Percentiles rank a stretch among this genome's conserved stretches.
Conservation (phyloP, 2,797 vertebrate genomes). For the Echeneis naucrates region DNA sequence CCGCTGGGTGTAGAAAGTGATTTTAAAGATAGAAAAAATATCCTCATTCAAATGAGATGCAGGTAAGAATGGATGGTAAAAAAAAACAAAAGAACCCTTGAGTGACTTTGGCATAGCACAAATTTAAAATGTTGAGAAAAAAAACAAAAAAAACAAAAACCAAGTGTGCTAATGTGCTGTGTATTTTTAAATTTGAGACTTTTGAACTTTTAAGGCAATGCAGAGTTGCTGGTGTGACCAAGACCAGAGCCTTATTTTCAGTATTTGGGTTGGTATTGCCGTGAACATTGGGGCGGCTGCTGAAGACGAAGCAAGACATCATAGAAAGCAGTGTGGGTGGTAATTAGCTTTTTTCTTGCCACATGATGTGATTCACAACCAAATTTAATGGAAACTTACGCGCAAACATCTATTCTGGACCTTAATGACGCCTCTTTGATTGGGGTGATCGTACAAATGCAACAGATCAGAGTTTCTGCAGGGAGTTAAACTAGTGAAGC, state of each 20-base stretch:
- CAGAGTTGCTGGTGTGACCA: background rate
- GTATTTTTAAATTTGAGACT: background rate
- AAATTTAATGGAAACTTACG: background rate
- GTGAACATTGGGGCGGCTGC: background rate
- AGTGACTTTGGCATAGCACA: background rate
- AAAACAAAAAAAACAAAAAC: background rate
- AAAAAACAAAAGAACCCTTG: background rate
- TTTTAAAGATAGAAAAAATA: background rate
- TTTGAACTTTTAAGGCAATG: background rate
- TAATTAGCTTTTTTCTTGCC: background rate
- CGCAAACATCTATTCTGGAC: background rate
- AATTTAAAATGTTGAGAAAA: no score
- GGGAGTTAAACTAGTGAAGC: background rate
- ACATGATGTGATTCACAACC: background rate
- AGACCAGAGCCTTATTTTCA: constrained; percentile 9
- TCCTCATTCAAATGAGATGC: background rate
- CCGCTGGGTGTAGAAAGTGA: background rate
- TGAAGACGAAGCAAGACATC: background rate
- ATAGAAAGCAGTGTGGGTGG: background rate
- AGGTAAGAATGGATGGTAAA: background rate
- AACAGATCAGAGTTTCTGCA: background rate
- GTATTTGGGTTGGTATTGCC: background rate
- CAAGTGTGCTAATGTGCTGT: background rate
- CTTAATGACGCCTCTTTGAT: background rate
- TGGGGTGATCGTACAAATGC: background rate